A percentile compares a stretch with the other conserved stretches of the same genome.
These are phyloP conservation scores for Cephus nigrinus DNA, from an alignment of 2,888 invertebrate species.

Conservation along the genomic window DNA sequence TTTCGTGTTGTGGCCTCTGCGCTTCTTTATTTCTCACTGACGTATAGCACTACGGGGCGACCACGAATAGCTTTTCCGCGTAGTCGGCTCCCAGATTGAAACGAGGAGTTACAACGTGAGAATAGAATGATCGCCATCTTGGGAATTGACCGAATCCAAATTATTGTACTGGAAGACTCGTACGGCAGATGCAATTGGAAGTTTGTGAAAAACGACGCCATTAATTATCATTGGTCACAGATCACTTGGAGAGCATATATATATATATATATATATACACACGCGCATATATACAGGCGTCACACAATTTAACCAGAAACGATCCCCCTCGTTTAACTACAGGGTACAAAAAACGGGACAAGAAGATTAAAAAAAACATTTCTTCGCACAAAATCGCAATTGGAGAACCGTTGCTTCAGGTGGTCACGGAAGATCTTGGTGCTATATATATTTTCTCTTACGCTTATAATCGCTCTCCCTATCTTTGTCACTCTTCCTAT, in stretches of 20 bases:
- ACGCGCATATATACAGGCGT: too few species aligned
- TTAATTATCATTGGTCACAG: slow-evolving; percentile 24
- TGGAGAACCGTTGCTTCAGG: neutral
- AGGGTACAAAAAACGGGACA: neutral
- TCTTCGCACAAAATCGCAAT: neutral
- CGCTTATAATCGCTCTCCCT: neutral
- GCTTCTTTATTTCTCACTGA: slow-evolving; percentile 4
- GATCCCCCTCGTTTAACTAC: neutral
- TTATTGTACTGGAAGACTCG: neutral
- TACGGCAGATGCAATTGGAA: neutral
- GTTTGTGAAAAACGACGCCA: neutral
- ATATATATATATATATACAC: neutral
- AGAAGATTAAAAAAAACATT: neutral
- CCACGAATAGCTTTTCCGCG: slow-evolving; percentile 6
- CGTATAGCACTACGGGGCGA: neutral
- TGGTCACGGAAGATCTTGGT: neutral
- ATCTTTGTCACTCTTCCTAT: neutral
- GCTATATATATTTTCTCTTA: neutral
- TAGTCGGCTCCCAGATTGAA: neutral
- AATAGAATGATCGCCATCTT: neutral
- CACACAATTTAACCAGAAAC: neutral
- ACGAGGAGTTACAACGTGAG: neutral
- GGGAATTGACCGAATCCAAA: neutral
- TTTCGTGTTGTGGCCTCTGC: slow-evolving; percentile 6
- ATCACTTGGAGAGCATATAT: slow-evolving; percentile 1